Evolutionary conservation across 2,888 invertebrate species (phyloP).

Genomic region (Stenotaenia linearis): DNA sequence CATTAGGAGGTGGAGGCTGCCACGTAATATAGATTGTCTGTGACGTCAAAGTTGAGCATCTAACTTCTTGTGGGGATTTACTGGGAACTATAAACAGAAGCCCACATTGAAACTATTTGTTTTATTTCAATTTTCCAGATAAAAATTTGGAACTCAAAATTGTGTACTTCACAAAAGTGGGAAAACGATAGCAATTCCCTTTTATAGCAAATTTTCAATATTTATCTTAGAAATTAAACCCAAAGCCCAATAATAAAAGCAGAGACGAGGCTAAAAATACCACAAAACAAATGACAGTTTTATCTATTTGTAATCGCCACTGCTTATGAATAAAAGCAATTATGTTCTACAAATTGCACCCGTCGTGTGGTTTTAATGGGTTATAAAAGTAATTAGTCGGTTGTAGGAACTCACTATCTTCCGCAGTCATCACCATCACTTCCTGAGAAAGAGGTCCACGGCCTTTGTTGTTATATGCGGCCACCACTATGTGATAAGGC

Average conservation of each 20-base stretch:
- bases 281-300: not conserved
- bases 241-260: not conserved
- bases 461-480: conserved; percentile 45
- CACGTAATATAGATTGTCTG: conserved; percentile 72
- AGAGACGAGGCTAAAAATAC: not conserved
- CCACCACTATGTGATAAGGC: conserved; percentile 45
- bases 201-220: too few relatives aligned
- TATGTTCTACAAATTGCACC: conserved; percentile 13
- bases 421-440: conserved; percentile 44
- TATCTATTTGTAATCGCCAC: conserved; percentile 21
- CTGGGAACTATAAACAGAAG: conserved; percentile 60
- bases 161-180: too few relatives aligned
- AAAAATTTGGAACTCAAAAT: not conserved
- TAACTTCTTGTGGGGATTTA: conserved; percentile 67
- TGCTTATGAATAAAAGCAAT: conserved; percentile 17
- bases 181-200: too few relatives aligned
- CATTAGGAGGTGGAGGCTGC: conserved; percentile 63
- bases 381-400: conserved; percentile 26
- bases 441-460: conserved; percentile 45
- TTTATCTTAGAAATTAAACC: too few relatives aligned
- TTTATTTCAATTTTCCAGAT: too few relatives aligned
- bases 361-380: conserved; percentile 26
- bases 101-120: not conserved
- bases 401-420: conserved; percentile 44
- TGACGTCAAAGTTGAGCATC: conserved; percentile 67